A percentile compares a stretch with the other conserved stretches of the same genome.
These are phyloP conservation scores for Seriola dumerili DNA, from an alignment of 2,113 vertebrate genomes.

Conservation along the genomic window DNA sequence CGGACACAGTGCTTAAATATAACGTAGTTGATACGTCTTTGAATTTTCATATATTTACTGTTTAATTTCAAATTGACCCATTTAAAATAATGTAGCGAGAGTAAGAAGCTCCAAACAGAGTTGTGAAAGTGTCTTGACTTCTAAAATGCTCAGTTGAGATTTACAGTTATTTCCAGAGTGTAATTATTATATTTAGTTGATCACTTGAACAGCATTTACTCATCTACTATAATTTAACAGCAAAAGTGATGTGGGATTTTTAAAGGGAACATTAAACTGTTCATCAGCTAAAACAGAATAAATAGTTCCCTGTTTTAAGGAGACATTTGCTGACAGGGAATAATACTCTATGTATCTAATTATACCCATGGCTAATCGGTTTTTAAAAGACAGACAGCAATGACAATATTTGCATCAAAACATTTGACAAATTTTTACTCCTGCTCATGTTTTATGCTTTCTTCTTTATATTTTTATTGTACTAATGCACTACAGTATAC, in stretches of 20 bases:
- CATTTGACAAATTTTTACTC: not conserved
- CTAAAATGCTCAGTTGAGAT: no score
- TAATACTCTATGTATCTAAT: not conserved
- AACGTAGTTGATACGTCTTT: not conserved
- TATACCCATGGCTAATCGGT: not conserved
- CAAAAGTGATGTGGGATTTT: not conserved
- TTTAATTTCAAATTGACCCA: not conserved
- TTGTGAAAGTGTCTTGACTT: not conserved
- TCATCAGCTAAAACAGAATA: not conserved
- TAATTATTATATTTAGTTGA: no score
- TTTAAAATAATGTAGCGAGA: not conserved
- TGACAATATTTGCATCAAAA: no score
- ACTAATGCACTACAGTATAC: not conserved
- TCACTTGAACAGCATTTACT: not conserved
- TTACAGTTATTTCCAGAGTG: no score
- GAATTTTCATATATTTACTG: not conserved
- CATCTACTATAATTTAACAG: no score
- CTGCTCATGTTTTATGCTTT: not conserved
- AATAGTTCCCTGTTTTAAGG: not conserved
- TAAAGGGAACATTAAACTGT: not conserved
- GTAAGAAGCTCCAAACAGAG: not conserved
- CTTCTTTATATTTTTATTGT: not conserved
- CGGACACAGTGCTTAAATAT: no score
- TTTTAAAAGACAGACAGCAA: no score
- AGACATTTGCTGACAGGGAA: not conserved